Evolutionary conservation across 2,888 invertebrate species (phyloP), one percentile per base, ranked within the genome.

Genomic region (Lottia gigantea): DNA sequence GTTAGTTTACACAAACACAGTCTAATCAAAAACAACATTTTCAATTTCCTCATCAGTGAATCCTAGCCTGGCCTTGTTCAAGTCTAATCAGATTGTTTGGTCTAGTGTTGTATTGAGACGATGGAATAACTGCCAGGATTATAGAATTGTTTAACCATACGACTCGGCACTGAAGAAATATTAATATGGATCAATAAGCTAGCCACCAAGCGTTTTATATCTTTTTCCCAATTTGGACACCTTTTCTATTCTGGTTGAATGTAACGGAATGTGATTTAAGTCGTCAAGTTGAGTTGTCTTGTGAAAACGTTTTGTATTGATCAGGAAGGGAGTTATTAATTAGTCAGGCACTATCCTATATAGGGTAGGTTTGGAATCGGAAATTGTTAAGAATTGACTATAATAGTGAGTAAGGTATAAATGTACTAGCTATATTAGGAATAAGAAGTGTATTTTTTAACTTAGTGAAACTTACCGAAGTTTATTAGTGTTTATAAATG

Each of bases 1-100:
- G 55, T 55, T 55, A 55, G 55, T 55, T 55, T 55, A 55, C 55
- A 55, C 55, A 55, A 55, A 55, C 55, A 55, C 19, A 23, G 19
- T 4, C 55, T 55, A 55, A 55, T 55, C 55, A 55, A 55, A 55
- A 55, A 55, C 55, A 55, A 55, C 55, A 55, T 55, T 55, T 55
- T 55, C 55, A 55, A 55, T 55, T 55, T 55, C 55, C 55, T 55
- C 19, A 55, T 55, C 55, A 55, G 55, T 55, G 23, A 55, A 55
- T 55, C 23, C 14, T 19, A 55, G 55, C 55, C 55, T 55, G 40
- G 40, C 40, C 40, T 40, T 40, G 40, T 40, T 55, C 23, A 23
- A 19, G 19, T 55, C 19, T 55, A 55, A 55, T 55, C 55, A 55
- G 55, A 23, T 55, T 23, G 55, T 55, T 55, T 55, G 55, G 55